A percentile compares a stretch with the other conserved stretches of the same genome.
Evolutionary conservation across 2,888 invertebrate species (phyloP).

Genomic region (Lathronympha strigana): DNA sequence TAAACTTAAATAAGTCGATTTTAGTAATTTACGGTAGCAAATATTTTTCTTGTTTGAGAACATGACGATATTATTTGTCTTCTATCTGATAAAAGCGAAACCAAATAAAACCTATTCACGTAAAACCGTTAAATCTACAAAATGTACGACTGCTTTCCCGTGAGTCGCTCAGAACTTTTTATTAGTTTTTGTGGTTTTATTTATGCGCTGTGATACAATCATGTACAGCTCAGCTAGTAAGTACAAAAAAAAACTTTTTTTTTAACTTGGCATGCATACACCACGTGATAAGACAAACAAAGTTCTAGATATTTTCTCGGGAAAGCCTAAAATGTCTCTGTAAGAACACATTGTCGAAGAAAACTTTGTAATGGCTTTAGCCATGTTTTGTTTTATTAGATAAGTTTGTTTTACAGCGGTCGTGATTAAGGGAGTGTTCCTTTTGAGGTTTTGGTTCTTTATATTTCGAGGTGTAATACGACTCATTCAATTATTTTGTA

Average conservation of each 20-base stretch:
- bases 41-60: too few relatives aligned
- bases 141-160: too few relatives aligned
- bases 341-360: slow-evolving; percentile 20
- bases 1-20: too few relatives aligned
- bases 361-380: slow-evolving; percentile 27
- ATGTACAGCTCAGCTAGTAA: background rate
- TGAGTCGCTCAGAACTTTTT: too few relatives aligned
- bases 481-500: too few relatives aligned
- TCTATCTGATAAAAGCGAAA: too few relatives aligned
- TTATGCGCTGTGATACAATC: background rate
- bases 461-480: background rate
- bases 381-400: slow-evolving; percentile 37
- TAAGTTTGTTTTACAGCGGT: slow-evolving; percentile 39
- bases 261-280: background rate
- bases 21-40: too few relatives aligned
- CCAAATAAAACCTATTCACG: too few relatives aligned
- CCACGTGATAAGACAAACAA: background rate
- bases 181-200: background rate
- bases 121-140: too few relatives aligned
- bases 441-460: slow-evolving; percentile 11
- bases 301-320: background rate
- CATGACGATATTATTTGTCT: too few relatives aligned
- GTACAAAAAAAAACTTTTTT: background rate
- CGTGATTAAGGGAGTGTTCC: slow-evolving; percentile 29
- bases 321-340: slow-evolving; percentile 7